Base-by-base conservation (phyloP, 2,113 vertebrate genomes). In the Camarhynchus parvulus region DNA sequence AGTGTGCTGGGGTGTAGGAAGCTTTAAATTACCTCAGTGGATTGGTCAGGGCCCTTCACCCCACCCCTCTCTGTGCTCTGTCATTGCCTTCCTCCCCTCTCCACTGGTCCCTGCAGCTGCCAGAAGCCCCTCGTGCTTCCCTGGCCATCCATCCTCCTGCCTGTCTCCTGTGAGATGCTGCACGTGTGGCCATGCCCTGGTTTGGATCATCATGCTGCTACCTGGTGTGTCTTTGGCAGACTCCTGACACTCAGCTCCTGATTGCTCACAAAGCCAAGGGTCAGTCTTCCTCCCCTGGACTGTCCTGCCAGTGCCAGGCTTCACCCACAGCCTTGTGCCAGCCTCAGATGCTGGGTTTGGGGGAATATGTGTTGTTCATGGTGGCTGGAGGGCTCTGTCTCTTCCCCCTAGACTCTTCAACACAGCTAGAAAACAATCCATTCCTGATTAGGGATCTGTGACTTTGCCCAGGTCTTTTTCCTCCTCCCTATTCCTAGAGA, bases 141-240 rank as follows among this genome's bases (percentile, higher is more conserved):
- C 21, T 77, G 2, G 0, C 83, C 63, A 89, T 86, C 76, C 85
- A n/a, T 58, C 68, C 79, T 91, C 70, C 35, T 0, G 0, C n/a
- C 66, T 86, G 63, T 44, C 42, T 67, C 64, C 74, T 0, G 1
- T 2, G 6, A 67, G 69, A 52, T 28, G 52, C 80, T 81, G 50
- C 0, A 0, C 0, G 0, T 87, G 84, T 63, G 69, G 52, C 69
- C 5, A 0, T 70, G 66, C 44, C 61, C 61, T 87, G 56, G 20
- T 55, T 80, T 92, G 35, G 35, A 87, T 86, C 83, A 63, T 28
- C 50, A 12, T 49, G 33, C 56, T 62, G 68, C 12, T 58, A 22
- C 53, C 63, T 88, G 55, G 10, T 1, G 1, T 80, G 64, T 59
- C 24, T 78, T 78, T 3, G 4, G 39, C 56, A 53, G 47, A 31